A percentile compares a stretch with the other conserved stretches of the same genome.
These are phyloP conservation scores for Habropoda laboriosa DNA, from an alignment of 1,140 invertebrate genomes.

Conservation along the genomic window DNA sequence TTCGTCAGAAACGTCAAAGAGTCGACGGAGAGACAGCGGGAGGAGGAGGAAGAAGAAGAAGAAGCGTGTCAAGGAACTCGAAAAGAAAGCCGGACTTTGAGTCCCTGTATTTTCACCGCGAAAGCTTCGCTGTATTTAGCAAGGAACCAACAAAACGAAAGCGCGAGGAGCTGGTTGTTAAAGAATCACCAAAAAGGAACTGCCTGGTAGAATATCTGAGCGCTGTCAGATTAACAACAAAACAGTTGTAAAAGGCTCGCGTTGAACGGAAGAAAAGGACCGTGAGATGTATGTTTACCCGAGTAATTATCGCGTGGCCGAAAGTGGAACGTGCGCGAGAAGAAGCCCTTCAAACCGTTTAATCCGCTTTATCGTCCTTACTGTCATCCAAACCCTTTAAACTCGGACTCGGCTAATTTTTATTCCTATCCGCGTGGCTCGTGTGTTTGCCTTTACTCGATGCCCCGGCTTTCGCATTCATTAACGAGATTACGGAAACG, in stretches of 20 bases:
- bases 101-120: background rate
- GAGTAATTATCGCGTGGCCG: background rate
- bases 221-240: background rate
- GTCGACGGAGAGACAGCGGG: background rate
- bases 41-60: too few species aligned
- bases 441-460: background rate
- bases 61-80: slow-evolving; percentile 13
- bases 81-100: background rate
- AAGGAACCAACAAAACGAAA: background rate
- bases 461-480: slow-evolving; percentile 1
- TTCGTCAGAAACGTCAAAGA: background rate
- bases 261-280: too few species aligned
- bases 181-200: background rate
- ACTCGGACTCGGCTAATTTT: slow-evolving; percentile 56
- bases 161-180: background rate
- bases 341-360: slow-evolving; percentile 2
- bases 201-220: background rate
- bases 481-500: slow-evolving; percentile 21
- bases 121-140: background rate
- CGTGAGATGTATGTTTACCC: background rate
- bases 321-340: background rate
- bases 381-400: slow-evolving; percentile 25
- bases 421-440: slow-evolving; percentile 26
- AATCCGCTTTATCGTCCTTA: slow-evolving; percentile 54
- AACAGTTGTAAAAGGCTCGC: too few species aligned